Conservation (phyloP, 2,888 invertebrate species). For the Hypercompe scribonia region DNA sequence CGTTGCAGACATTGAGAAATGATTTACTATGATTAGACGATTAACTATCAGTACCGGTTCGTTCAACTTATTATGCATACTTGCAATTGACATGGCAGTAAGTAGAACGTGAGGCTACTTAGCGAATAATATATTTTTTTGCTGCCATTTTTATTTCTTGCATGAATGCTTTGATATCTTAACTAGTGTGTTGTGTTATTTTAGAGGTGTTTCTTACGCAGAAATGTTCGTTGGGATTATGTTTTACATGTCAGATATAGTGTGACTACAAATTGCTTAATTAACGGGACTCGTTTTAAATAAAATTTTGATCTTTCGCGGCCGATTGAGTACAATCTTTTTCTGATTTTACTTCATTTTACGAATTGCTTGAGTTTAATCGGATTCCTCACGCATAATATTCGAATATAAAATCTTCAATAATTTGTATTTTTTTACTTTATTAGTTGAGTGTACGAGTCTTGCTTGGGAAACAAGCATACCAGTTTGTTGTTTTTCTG, state of each 20-base stretch:
- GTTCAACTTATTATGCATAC: slow-evolving; percentile 35
- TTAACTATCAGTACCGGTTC: slow-evolving; percentile 46
- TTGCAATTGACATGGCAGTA: slow-evolving; percentile 47
- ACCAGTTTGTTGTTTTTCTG: background rate
- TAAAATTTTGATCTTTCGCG: too few species aligned
- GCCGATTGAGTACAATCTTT: too few species aligned
- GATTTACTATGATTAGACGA: slow-evolving; percentile 33
- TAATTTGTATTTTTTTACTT: background rate
- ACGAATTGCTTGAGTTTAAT: too few species aligned
- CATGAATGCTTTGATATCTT: slow-evolving; percentile 57
- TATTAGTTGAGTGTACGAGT: background rate
- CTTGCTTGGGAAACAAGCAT: background rate
- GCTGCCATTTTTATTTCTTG: slow-evolving; percentile 44
- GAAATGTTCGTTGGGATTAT: slow-evolving; percentile 36
- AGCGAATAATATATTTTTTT: slow-evolving; percentile 52
- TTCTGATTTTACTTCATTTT: too few species aligned
- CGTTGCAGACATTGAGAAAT: slow-evolving; percentile 47
- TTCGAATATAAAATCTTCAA: too few species aligned
- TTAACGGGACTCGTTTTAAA: slow-evolving; percentile 31
- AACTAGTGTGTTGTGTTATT: slow-evolving; percentile 45
- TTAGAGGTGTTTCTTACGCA: slow-evolving; percentile 42
- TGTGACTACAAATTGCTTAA: slow-evolving; percentile 30
- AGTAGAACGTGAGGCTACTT: slow-evolving; percentile 54
- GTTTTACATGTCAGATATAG: slow-evolving; percentile 31
- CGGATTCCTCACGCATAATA: too few species aligned